These are phyloP conservation scores for Plestiodon gilberti DNA, from an alignment of 2,113 vertebrate species.

Conservation along the genomic window DNA sequence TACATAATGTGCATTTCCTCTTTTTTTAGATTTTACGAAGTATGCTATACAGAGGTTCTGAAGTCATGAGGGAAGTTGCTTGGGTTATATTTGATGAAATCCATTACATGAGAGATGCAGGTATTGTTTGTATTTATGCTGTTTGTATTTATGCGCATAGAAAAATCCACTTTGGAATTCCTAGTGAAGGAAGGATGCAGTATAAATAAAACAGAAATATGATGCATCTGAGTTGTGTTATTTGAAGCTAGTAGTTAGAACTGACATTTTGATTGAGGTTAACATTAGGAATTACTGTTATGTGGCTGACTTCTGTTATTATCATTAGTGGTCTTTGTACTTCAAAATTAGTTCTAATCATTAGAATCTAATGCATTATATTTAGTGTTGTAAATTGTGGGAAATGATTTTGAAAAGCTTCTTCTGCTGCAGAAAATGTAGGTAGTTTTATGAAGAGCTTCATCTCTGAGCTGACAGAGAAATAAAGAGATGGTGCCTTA, in stretches of 20 bases:
- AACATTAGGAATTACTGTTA: not conserved
- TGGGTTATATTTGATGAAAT: constrained; percentile 99
- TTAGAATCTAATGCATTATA: not conserved
- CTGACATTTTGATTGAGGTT: not conserved
- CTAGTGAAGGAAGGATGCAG: not conserved
- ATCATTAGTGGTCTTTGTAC: not conserved
- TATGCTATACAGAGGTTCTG: constrained; percentile 97
- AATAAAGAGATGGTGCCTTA: not conserved
- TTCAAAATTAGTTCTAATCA: not conserved
- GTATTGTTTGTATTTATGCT: constrained; percentile 68
- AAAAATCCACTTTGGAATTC: not conserved
- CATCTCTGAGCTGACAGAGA: not conserved
- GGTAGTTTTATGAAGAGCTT: not conserved
- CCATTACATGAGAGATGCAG: constrained; percentile 98
- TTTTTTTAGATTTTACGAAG: constrained; percentile 92
- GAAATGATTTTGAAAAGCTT: not conserved
- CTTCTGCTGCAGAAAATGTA: not conserved
- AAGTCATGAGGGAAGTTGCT: constrained; percentile 97
- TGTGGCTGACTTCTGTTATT: not conserved
- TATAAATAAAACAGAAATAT: not conserved
- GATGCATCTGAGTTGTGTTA: not conserved
- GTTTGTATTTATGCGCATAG: not conserved
- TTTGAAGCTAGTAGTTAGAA: not conserved
- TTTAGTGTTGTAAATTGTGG: not conserved
- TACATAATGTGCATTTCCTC: not conserved